Evolutionary conservation across 2,113 vertebrate genomes (phyloP).

Genomic region (Procavia capensis): DNA sequence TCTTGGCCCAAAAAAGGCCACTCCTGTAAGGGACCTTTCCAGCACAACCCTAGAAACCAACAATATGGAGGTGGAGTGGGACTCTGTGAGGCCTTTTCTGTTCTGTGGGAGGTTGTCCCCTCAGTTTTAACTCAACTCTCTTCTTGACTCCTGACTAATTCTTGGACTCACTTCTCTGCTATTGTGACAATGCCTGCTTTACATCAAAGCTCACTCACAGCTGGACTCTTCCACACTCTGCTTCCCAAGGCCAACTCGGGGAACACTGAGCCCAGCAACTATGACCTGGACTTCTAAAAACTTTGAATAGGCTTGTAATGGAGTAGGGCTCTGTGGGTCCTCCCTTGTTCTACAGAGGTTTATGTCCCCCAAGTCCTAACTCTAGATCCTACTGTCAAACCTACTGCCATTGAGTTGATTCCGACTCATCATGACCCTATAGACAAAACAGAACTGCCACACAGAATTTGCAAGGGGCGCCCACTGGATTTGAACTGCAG

Average conservation of each 20-base stretch:
- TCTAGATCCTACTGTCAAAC: not conserved
- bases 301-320: accelerated
- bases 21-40: not conserved
- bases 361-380: no score
- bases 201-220: not conserved
- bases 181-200: not conserved
- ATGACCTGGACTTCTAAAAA: accelerated
- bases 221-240: not conserved
- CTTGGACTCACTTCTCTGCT: not conserved
- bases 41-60: not conserved
- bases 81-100: not conserved
- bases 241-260: not conserved
- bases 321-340: no score
- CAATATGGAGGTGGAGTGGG: not conserved
- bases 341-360: not conserved
- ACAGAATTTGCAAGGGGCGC: no score
- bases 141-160: not conserved
- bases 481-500: no score
- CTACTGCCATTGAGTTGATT: not conserved
- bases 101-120: not conserved
- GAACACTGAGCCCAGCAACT: accelerated
- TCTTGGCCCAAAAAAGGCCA: not conserved
- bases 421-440: accelerated
- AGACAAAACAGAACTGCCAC: not conserved
- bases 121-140: not conserved